Evolutionary conservation across 2,888 invertebrate genomes (phyloP).

Genomic region (Teleiodes luculella): DNA sequence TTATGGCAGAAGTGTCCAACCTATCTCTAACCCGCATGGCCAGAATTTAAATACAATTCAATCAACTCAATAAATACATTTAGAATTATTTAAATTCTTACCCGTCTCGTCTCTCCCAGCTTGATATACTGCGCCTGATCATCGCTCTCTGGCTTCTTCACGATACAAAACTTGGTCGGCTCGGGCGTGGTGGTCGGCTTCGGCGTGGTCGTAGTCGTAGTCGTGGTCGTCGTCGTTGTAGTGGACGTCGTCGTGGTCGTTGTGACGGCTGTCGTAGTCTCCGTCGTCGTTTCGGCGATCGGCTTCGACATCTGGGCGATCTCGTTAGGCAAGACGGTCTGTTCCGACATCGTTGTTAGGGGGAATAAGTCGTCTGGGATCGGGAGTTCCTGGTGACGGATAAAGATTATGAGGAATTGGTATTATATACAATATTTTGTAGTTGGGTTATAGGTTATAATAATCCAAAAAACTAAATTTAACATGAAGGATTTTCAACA

Average conservation of each 20-base stretch:
- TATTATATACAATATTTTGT: not conserved
- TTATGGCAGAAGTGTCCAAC: too few relatives aligned
- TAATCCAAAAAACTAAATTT: too few relatives aligned
- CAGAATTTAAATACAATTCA: too few relatives aligned
- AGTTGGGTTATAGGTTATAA: too few relatives aligned
- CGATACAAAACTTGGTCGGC: slow-evolving; percentile 85
- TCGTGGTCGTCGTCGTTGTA: slow-evolving; percentile 62
- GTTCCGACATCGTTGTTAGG: slow-evolving; percentile 69
- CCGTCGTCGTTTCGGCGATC: slow-evolving; percentile 53
- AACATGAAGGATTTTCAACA: too few relatives aligned
- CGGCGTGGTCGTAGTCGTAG: slow-evolving; percentile 72
- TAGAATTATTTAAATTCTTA: slow-evolving; percentile 60
- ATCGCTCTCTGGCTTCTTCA: slow-evolving; percentile 89
- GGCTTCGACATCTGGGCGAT: slow-evolving; percentile 68
- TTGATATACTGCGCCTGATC: slow-evolving; percentile 87
- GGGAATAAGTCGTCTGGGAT: slow-evolving; percentile 58
- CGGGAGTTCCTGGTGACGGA: slow-evolving; percentile 38
- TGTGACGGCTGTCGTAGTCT: slow-evolving; percentile 43
- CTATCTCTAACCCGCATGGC: too few relatives aligned
- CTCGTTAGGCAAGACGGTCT: slow-evolving; percentile 61
- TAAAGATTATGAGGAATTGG: not conserved
- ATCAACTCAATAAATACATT: too few relatives aligned
- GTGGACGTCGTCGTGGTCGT: slow-evolving; percentile 46
- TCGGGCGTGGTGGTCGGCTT: slow-evolving; percentile 79
- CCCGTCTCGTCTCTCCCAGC: slow-evolving; percentile 91